Conservation (phyloP, 2,113 vertebrate genomes). For the Egretta garzetta region DNA sequence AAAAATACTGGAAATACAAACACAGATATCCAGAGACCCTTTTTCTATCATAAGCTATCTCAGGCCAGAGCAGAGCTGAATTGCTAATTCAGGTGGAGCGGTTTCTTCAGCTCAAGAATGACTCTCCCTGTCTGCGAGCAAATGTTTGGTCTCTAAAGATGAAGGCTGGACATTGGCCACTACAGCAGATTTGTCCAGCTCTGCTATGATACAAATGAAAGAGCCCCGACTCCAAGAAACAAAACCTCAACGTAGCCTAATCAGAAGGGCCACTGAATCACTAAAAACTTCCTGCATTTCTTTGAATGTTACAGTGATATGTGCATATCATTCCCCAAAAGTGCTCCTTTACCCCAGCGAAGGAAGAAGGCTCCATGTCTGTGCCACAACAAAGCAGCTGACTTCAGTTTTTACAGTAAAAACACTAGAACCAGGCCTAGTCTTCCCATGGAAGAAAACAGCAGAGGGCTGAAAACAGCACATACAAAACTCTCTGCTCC, state of each 20-base stretch:
- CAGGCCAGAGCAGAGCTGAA: not conserved
- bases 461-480: not conserved
- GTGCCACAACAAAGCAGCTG: not conserved
- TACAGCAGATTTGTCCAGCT: not conserved
- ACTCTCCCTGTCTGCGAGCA: not conserved
- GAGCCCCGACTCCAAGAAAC: not conserved
- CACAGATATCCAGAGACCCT: not conserved
- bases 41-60: not conserved
- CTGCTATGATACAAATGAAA: not conserved
- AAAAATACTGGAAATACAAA: not conserved
- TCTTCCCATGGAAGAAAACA: not conserved
- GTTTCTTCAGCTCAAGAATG: not conserved
- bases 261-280: not conserved
- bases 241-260: not conserved
- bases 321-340: fast-evolving
- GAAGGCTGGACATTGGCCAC: not conserved
- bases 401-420: not conserved
- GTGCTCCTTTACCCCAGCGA: fast-evolving
- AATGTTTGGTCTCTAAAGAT: constrained; percentile 3
- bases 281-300: not conserved
- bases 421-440: not conserved
- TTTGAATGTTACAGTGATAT: not conserved
- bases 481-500: not conserved
- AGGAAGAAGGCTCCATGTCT: not conserved
- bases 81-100: not conserved